A percentile compares a stretch with the other conserved stretches of the same genome.
These are phyloP conservation scores for Sarcophaga caerulescens DNA, from an alignment of 2,888 invertebrate genomes.

Conservation along the genomic window DNA sequence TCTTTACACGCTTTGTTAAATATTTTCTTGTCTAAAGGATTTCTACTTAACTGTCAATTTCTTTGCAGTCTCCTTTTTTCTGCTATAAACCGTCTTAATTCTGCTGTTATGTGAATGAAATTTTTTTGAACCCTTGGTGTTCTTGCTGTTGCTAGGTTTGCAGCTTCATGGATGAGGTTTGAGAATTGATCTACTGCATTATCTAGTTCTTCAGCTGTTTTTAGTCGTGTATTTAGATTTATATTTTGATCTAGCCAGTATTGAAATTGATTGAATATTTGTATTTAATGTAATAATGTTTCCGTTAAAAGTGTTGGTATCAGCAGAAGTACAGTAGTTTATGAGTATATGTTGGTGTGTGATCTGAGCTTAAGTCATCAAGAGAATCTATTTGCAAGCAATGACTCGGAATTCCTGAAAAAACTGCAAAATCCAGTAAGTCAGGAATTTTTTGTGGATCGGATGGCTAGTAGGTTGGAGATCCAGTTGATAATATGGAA, in stretches of 20 bases:
- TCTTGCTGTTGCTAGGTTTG: neutral
- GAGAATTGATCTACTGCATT: neutral
- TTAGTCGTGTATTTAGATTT: neutral
- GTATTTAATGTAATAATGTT: too few relatives aligned
- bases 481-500: too few relatives aligned
- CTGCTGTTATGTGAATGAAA: neutral
- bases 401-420: too few relatives aligned
- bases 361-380: slow-evolving; percentile 54
- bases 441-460: too few relatives aligned
- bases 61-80: slow-evolving; percentile 4
- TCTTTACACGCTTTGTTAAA: too few relatives aligned
- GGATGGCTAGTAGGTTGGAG: too few relatives aligned
- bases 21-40: too few relatives aligned
- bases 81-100: slow-evolving; percentile 9
- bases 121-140: neutral
- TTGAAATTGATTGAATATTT: slow-evolving; percentile 4
- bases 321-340: neutral
- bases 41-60: too few relatives aligned
- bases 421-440: too few relatives aligned
- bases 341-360: slow-evolving; percentile 52
- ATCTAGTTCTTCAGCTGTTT: slow-evolving; percentile 1
- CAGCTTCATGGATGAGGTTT: slow-evolving; percentile 11
- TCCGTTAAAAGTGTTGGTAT: neutral
- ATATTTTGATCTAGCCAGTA: slow-evolving; percentile 18
- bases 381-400: slow-evolving; percentile 33